Percentiles rank a stretch among this genome's conserved stretches.
Conservation (phyloP, 2,888 invertebrate species). For the Helicoverpa assulta region DNA sequence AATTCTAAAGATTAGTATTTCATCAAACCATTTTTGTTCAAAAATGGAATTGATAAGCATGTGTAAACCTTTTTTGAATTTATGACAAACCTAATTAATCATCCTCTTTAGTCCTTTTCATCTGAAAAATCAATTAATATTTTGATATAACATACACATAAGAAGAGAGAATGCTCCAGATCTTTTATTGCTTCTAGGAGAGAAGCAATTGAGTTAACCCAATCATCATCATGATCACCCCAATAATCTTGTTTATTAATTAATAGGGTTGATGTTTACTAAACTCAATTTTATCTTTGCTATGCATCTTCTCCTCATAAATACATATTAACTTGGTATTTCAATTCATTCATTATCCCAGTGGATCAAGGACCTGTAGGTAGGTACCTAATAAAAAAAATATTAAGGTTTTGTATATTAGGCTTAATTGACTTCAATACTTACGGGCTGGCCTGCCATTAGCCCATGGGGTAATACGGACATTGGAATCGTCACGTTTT, state of each 20-base stretch:
- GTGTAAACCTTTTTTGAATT: slow-evolving; percentile 26
- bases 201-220: neutral
- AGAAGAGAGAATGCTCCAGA: neutral
- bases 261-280: neutral
- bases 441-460: slow-evolving; percentile 96
- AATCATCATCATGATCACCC: too few relatives aligned
- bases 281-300: too few relatives aligned
- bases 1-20: slow-evolving; percentile 29
- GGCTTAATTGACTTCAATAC: slow-evolving; percentile 70
- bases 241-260: neutral
- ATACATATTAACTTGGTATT: too few relatives aligned
- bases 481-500: slow-evolving; percentile 93
- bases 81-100: slow-evolving; percentile 74
- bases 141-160: slow-evolving; percentile 22
- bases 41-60: slow-evolving; percentile 20
- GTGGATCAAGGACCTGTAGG: neutral
- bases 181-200: too few relatives aligned
- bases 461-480: slow-evolving; percentile 96
- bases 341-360: too few relatives aligned
- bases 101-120: slow-evolving; percentile 79
- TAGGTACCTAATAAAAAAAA: neutral
- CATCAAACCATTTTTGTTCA: slow-evolving; percentile 9
- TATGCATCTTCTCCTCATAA: too few relatives aligned
- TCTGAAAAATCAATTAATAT: slow-evolving; percentile 78
- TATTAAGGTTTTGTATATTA: neutral